Conservation (phyloP, 2,888 invertebrate species). For the Agrypnus murinus region DNA sequence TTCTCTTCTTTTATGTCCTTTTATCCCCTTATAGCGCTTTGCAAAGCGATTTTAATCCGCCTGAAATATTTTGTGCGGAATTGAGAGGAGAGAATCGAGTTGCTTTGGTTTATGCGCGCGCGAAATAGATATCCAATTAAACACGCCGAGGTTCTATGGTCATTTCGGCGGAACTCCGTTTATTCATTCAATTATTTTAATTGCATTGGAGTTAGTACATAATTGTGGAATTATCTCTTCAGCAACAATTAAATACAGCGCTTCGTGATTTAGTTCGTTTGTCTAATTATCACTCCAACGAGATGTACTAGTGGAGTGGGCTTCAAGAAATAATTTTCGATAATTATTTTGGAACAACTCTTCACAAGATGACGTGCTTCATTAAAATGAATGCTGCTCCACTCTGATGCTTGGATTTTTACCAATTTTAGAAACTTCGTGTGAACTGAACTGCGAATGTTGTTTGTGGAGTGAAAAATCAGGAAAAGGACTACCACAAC, state of each 20-base stretch:
- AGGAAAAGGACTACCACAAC: too few relatives aligned
- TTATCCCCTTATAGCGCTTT: conserved; percentile 12
- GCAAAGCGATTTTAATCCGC: conserved; percentile 21
- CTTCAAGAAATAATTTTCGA: conserved; percentile 44
- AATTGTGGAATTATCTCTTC: conserved; percentile 46
- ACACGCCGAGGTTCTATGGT: conserved; percentile 30
- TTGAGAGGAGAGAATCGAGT: conserved; percentile 24
- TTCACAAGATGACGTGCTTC: conserved; percentile 29
- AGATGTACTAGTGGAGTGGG: conserved; percentile 33
- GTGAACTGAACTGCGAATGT: too few relatives aligned
- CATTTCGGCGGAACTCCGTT: conserved; percentile 41
- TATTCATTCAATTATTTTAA: conserved; percentile 46
- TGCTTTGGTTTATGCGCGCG: conserved; percentile 25
- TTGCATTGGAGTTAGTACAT: conserved; percentile 38
- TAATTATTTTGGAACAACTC: conserved; percentile 40
- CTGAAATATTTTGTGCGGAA: conserved; percentile 20
- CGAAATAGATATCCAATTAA: conserved; percentile 39
- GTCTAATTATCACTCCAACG: conserved; percentile 42
- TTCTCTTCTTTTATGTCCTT: conserved; percentile 9
- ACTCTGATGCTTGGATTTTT: too few relatives aligned
- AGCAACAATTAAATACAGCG: conserved; percentile 48
- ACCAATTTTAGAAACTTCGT: too few relatives aligned
- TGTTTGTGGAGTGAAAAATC: too few relatives aligned
- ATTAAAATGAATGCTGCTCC: conserved; percentile 19
- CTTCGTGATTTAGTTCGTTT: conserved; percentile 48